These are phyloP conservation scores for Circaetus gallicus DNA, from an alignment of 2,113 vertebrate genomes.

Conservation along the genomic window DNA sequence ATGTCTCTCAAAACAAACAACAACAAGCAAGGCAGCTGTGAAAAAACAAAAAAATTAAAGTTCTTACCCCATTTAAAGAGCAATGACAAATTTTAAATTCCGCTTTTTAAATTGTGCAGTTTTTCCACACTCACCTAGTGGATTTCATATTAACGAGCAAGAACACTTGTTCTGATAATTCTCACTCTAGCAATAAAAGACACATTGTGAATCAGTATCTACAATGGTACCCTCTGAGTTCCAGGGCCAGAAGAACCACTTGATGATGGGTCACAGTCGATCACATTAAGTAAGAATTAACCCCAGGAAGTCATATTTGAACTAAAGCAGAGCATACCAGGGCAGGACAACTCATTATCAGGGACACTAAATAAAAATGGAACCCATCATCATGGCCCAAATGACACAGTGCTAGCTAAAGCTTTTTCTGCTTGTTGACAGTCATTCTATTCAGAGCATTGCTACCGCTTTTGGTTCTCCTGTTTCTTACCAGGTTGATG, in stretches of 20 bases:
- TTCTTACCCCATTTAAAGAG: background rate
- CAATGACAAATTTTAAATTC: background rate
- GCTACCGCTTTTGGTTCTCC: background rate
- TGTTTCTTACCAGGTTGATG: constrained; percentile 13
- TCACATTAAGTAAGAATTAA: background rate
- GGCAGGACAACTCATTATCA: background rate
- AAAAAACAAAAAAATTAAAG: background rate
- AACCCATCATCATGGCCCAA: background rate
- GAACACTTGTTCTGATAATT: background rate
- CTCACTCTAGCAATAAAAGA: background rate
- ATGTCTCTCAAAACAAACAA: background rate
- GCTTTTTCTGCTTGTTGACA: background rate
- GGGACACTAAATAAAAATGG: background rate
- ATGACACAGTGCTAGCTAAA: background rate
- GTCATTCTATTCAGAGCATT: background rate
- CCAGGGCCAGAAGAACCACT: background rate
- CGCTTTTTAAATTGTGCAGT: background rate
- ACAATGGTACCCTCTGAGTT: rapidly evolving
- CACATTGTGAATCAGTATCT: background rate
- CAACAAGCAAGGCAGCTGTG: background rate
- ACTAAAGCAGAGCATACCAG: background rate
- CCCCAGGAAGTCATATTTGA: background rate
- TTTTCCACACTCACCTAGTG: background rate
- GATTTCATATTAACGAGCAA: background rate
- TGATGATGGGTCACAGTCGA: background rate